Percentiles rank a stretch among this genome's conserved stretches.
These are phyloP conservation scores for Mohoua ochrocephala DNA, from an alignment of 2,113 vertebrate genomes.

Conservation along the genomic window DNA sequence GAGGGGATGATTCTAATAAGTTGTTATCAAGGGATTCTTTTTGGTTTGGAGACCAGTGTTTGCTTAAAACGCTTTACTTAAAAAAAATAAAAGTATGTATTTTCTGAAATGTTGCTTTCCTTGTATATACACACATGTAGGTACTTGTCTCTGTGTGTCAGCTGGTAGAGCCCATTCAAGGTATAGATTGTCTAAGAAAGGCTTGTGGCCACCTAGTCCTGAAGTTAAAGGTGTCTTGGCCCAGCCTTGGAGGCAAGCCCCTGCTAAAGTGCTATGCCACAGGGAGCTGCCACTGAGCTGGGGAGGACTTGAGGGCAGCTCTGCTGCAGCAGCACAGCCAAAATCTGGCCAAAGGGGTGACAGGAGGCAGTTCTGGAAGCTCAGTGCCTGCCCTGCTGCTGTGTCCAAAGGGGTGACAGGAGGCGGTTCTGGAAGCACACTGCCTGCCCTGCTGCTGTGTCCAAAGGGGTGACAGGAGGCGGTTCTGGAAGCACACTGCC, in stretches of 20 bases:
- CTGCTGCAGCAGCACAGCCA: not conserved
- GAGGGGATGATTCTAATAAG: not conserved
- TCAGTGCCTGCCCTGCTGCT: not conserved
- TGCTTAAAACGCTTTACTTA: not conserved
- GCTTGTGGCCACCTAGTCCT: no score
- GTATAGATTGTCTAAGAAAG: not conserved
- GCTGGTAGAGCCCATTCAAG: not conserved
- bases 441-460: not conserved
- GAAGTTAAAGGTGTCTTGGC: not conserved
- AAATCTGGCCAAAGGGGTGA: not conserved
- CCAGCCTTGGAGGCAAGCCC: not conserved
- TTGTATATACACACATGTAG: not conserved
- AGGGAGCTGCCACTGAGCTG: not conserved
- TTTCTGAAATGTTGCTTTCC: not conserved
- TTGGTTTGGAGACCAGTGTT: not conserved
- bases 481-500: not conserved
- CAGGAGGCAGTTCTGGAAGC: not conserved
- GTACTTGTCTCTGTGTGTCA: not conserved
- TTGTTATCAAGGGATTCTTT: not conserved
- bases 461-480: not conserved
- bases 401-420: not conserved
- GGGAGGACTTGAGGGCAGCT: not conserved
- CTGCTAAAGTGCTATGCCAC: not conserved
- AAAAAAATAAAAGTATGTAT: not conserved
- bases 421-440: not conserved